Evolutionary conservation across 1,140 invertebrate species (phyloP), one percentile per base, ranked within the genome.

Genomic region (Cyphomyrmex costatus): DNA sequence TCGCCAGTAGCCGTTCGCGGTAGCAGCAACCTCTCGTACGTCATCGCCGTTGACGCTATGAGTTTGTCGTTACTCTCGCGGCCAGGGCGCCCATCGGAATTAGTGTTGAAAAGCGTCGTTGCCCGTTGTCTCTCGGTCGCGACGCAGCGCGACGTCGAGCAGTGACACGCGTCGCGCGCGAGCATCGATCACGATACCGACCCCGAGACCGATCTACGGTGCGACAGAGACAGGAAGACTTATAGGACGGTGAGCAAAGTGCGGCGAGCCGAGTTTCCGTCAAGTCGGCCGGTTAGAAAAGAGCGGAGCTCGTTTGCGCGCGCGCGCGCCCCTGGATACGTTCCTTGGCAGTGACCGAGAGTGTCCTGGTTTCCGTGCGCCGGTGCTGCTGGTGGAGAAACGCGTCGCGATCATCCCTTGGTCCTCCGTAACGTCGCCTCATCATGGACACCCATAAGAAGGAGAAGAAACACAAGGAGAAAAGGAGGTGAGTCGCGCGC

Each of bases 261-360:
- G 89, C 86, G 68, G 79, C 56, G 82, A 61, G 80, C 74, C 42
- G 84, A 83, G 71, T 86, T 88, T 60, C 16, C 51, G 33, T 30
- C 66, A 30, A 33, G 60, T 65, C 76, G 42, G 2, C n/a, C 46
- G 56, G n/a, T 24, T 49, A 12, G 33, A 42, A 42, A 33, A 80
- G 51, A 19, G 10, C 21, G 19, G 33, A 68, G 30, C 70, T 65
- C 10, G 19, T 27, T 77, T 21, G 30, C 42, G 63, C 27, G 49
- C 51, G 70, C 63, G 36, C 63, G 33, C 74, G 16, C 53, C 58
- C 51, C 30, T 86, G 83, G 86, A 91, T 91, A 89, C 90, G 74
- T 90, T 91, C 86, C 91, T 91, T 91, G 90, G 91, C 91, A 91
- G 91, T 91, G 91, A 88, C 91, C 63, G 84, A 91, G 88, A 91